Percentiles rank a stretch among this genome's conserved stretches.
Evolutionary conservation across 1,140 invertebrate species (phyloP).

Genomic region (Euwallacea fornicatus): DNA sequence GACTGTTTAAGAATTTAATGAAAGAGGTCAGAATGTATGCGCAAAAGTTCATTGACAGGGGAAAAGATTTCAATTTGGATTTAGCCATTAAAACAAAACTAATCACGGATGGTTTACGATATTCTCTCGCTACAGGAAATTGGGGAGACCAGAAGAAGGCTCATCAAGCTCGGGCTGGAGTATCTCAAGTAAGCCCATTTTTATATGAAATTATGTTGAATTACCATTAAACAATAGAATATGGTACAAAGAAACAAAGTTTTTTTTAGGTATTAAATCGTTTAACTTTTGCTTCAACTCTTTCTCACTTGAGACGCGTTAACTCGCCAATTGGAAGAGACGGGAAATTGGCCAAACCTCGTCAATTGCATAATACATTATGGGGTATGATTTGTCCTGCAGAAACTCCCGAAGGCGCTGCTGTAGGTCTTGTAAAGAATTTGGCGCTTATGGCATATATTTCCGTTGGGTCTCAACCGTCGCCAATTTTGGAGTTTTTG

Average conservation of each 20-base stretch:
- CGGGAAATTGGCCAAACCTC: constrained; percentile 96
- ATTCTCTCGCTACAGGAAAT: constrained; percentile 97
- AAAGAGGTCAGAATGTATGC: constrained; percentile 97
- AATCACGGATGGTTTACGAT: constrained; percentile 96
- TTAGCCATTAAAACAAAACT: constrained; percentile 96
- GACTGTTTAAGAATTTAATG: constrained; percentile 87
- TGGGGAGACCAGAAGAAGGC: constrained; percentile 99
- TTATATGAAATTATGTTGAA: not conserved
- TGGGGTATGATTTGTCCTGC: constrained; percentile 99
- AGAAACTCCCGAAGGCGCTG: constrained; percentile 96
- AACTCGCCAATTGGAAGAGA: constrained; percentile 99
- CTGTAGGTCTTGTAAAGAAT: constrained; percentile 84
- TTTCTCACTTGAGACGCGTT: constrained; percentile 94
- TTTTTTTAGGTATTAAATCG: constrained; percentile 76
- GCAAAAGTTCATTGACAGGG: constrained; percentile 97
- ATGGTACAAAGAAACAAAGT: not conserved
- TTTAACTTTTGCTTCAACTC: constrained; percentile 95
- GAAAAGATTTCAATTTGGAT: constrained; percentile 97
- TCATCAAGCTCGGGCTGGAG: constrained; percentile 74
- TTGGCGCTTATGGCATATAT: constrained; percentile 99
- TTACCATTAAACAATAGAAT: not conserved
- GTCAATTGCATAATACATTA: constrained; percentile 96
- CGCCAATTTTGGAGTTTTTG: constrained; percentile 98
- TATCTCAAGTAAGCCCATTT: constrained; percentile 67
- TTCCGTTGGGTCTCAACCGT: constrained; percentile 96